Evolutionary conservation across 2,113 vertebrate genomes (phyloP), one percentile per base, ranked within the genome.

Genomic region (Pygoscelis adeliae): DNA sequence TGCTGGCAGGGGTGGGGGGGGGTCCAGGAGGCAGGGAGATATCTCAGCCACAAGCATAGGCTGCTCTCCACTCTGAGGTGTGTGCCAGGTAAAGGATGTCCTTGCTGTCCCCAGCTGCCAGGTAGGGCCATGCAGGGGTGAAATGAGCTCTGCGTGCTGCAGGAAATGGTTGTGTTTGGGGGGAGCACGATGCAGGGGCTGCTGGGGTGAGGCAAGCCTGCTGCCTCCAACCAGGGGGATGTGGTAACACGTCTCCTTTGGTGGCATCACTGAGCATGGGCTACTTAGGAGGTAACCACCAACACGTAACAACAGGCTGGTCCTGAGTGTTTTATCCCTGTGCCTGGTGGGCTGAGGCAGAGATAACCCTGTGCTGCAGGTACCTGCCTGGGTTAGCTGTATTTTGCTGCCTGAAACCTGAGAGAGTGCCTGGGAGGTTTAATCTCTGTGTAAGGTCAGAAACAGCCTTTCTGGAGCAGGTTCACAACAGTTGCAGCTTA

Each of bases 51-150:
- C 1, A 1, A 32, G 4, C 3, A 15, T 0, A 0, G 6, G 6
- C 0, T 62, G 10, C 0, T 46, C 5, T 49, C 0, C 5, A 11
- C 1, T 34, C 0, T 0, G 0, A 25, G 49, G 19, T 15, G 19
- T 40, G 46, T 50, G 15, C 30, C 1, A 11, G 13, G 2, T 15
- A 2, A 8, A 19, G 36, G 82, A 6, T 25, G 50, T 5, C 5
- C 9, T 85, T 0, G 0, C 38, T 62, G 27, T 19, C 5, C 11
- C 10, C 19, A 4, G n/a, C 22, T 38, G 5, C 23, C 42, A 93
- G 86, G 91, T 83, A 74, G 44, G 79, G 15, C 1, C 1, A 1
- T 42, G 32, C 1, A 1, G 1, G 36, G 50, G 23, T 73, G 59
- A 13, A 11, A 8, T 18, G 42, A 25, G 47, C 9, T 55, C 12